Percentiles rank a stretch among this genome's conserved stretches.
phyloP scores from a whole-genome alignment of 2,113 vertebrate species.

The Paradisaea rubra region DNA sequence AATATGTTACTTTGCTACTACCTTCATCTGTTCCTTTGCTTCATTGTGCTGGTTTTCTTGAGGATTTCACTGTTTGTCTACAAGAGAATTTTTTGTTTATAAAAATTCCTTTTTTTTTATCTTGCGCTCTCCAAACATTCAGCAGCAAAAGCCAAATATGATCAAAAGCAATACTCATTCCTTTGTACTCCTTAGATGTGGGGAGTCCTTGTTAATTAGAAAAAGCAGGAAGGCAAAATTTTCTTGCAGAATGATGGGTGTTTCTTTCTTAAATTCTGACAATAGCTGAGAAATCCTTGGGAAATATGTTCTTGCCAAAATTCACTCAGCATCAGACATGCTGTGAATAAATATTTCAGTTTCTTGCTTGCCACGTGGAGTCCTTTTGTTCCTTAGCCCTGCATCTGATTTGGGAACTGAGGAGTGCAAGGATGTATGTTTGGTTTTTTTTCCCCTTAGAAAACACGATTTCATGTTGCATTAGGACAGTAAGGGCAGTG shows the following conservation, averaged over 20 bases:
- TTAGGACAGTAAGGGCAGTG: background rate
- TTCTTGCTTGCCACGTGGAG: background rate
- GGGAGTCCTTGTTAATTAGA: conserved; percentile 1
- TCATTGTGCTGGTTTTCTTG: background rate
- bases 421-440: background rate
- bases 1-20: background rate
- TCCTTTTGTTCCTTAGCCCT: background rate
- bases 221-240: conserved; percentile 10
- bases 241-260: background rate
- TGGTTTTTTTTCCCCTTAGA: background rate
- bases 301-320: conserved; percentile 8
- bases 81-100: background rate
- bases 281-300: conserved; percentile 29
- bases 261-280: conserved; percentile 27
- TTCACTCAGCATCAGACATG: background rate
- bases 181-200: background rate
- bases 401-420: background rate
- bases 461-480: background rate
- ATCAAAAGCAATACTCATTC: background rate
- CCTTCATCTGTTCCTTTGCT: background rate
- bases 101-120: background rate
- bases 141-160: background rate
- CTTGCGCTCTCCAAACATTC: background rate
- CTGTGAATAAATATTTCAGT: conserved; percentile 6
- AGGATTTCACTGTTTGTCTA: background rate